Base-by-base conservation (phyloP, 2,888 invertebrate species). In the Cantharis rustica region DNA sequence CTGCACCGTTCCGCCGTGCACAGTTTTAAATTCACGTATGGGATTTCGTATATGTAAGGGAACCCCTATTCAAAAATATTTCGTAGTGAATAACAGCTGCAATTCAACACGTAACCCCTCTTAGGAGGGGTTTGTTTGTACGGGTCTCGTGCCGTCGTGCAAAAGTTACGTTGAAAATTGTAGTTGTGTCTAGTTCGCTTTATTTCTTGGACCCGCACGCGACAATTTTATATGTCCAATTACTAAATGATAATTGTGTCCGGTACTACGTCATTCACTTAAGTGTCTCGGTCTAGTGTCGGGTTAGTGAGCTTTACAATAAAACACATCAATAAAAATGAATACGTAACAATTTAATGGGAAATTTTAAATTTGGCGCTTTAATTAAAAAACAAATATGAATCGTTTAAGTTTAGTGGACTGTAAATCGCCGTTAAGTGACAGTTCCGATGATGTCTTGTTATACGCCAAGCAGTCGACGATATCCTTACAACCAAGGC, bases 301-400 rank as follows among this genome's bases (percentile, higher is more conserved):
- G 73, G 68, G 71, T 75, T 69, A 70, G 71, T 71, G 47, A 47
- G 47, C 47, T 47, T 47, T 47, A 47, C 7, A 47, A 47, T 47
- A 27, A 27, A 27, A 27, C 27, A 27, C 27, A 27, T 27, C 27
- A 27, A 27, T 27, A 61, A 73, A 68, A 16, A 20, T 69, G 20
- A 31, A 68, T 16, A 70, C 70, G 47, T 61, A 15, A 63, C 66
- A 27, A 20, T 66, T 23, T 20, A 64, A 20, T 64, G 16, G 2
- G 0, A 63, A 63, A 11, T 16, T 66, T 66, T 66, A 20, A 20
- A 20, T 9, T 66, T 17, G 9, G 20, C 17, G 64, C 16, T 13
- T 66, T 85, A 86, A 89, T 85, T 91, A 85, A 91, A 90, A 85
- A 88, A 88, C 82, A 89, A 89, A 17, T 83, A 74, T 61, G 75